Conservation (phyloP, 2,888 invertebrate species). For the Sarcophaga caerulescens region DNA sequence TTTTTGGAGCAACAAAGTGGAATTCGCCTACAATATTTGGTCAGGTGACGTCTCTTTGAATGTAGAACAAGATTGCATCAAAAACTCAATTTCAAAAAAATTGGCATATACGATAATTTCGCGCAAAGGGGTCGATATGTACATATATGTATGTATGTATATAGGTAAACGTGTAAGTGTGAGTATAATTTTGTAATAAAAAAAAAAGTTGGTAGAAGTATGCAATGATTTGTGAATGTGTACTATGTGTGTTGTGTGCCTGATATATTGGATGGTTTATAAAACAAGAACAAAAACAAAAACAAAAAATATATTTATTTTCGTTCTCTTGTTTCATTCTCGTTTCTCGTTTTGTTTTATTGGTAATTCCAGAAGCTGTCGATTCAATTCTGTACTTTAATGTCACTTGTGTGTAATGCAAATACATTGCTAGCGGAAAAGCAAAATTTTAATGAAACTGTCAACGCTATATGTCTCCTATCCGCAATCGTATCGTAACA, state of each 20-base stretch:
- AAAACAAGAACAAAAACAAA: no score
- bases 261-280: conserved; percentile 38
- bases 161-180: neutral
- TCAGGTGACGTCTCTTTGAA: no score
- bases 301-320: neutral
- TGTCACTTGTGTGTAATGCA: conserved; percentile 68
- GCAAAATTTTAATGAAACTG: conserved; percentile 71
- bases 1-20: no score
- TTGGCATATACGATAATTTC: no score
- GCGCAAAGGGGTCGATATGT: no score
- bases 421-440: conserved; percentile 69
- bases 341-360: conserved; percentile 42
- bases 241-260: neutral
- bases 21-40: no score
- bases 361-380: conserved; percentile 65
- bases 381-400: conserved; percentile 64
- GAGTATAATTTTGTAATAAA: neutral
- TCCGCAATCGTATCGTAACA: conserved; percentile 46
- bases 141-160: neutral
- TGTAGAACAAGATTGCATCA: no score
- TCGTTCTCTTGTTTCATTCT: neutral
- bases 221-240: neutral
- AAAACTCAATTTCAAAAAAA: no score
- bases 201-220: neutral
- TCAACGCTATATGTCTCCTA: conserved; percentile 63